Percentiles rank a stretch among this genome's conserved stretches.
Conservation (phyloP, 2,113 vertebrate species). For the Crotalus viridis region DNA sequence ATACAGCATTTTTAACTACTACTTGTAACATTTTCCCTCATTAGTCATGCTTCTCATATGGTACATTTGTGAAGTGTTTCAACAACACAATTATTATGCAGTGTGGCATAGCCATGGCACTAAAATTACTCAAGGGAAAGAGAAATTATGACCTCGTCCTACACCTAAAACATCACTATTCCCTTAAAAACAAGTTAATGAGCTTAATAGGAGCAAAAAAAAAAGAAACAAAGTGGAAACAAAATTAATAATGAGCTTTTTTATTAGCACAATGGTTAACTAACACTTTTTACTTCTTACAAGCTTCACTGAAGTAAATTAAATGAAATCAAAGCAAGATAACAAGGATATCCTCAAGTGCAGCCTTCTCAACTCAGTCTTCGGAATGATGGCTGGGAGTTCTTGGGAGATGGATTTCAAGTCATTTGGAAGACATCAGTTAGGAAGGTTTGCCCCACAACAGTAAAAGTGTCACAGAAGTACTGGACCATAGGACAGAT, state of each 20-base stretch:
- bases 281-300: neutral
- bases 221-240: slow-evolving; percentile 34
- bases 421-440: neutral
- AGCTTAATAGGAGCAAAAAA: slow-evolving; percentile 46
- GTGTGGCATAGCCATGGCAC: accelerated
- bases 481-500: neutral
- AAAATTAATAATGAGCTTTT: neutral
- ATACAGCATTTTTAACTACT: accelerated
- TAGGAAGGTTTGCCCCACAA: neutral
- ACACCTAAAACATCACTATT: slow-evolving; percentile 56
- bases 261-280: neutral
- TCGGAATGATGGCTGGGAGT: neutral
- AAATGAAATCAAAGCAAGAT: neutral
- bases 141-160: slow-evolving; percentile 58
- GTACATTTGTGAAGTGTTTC: neutral
- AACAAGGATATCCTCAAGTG: neutral
- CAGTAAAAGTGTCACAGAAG: neutral
- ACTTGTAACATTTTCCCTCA: accelerated
- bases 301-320: neutral
- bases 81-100: neutral
- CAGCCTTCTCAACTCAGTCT: neutral
- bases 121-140: neutral
- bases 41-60: accelerated
- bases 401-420: neutral
- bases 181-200: neutral